A percentile compares a stretch with the other conserved stretches of the same genome.
These are phyloP conservation scores for Apeira syringaria DNA, from an alignment of 2,888 invertebrate species.

Conservation along the genomic window DNA sequence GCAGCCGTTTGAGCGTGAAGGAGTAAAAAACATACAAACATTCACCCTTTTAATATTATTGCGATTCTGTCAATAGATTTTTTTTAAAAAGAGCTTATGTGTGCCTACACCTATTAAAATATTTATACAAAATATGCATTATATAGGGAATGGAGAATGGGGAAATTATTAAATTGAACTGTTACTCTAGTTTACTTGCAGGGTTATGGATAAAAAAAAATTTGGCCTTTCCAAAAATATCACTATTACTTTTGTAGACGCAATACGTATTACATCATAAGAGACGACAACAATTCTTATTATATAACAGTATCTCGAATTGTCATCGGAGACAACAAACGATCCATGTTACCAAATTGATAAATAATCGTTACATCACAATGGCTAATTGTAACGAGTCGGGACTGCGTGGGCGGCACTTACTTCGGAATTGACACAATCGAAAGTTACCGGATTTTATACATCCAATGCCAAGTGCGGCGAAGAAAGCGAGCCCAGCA, in stretches of 20 bases:
- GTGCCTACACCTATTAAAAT: too few species aligned
- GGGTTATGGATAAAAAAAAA: too few species aligned
- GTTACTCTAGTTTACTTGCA: too few species aligned
- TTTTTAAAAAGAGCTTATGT: too few species aligned
- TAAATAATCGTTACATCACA: constrained; percentile 62
- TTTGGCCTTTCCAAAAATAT: neutral
- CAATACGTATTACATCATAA: constrained; percentile 5
- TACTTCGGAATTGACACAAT: constrained; percentile 54
- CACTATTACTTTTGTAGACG: neutral
- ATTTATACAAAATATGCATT: too few species aligned
- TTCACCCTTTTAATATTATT: too few species aligned
- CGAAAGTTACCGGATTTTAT: constrained; percentile 82
- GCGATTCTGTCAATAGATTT: too few species aligned
- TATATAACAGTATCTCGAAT: constrained; percentile 20
- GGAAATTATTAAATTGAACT: too few species aligned
- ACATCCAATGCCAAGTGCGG: constrained; percentile 79
- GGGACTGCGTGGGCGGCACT: constrained; percentile 43
- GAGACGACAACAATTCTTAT: constrained; percentile 10
- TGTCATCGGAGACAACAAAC: constrained; percentile 33
- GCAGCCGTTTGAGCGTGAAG: too few species aligned
- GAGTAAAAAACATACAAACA: too few species aligned
- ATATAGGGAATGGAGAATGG: too few species aligned
- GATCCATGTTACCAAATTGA: constrained; percentile 53
- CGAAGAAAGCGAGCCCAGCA: constrained; percentile 80
- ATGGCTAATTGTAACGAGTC: constrained; percentile 61